Evolutionary conservation across 2,797 vertebrate genomes (phyloP).

Genomic region (Lutjanus argentimaculatus): DNA sequence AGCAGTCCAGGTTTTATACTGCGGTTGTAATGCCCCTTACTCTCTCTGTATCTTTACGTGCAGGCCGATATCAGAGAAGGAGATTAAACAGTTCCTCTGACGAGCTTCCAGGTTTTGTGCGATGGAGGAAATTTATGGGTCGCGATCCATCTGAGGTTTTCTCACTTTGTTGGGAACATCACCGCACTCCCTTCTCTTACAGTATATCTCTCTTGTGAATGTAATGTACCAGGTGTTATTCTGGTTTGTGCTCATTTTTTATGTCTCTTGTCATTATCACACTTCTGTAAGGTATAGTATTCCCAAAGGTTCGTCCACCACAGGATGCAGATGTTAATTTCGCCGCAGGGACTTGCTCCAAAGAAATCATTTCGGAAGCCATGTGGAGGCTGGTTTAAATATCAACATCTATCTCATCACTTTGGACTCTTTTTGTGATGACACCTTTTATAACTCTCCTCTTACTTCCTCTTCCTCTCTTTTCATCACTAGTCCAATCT

Average conservation of each 20-base stretch:
- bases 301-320: not conserved
- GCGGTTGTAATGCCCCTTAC: constrained; percentile 42
- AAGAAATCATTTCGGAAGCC: constrained; percentile 4
- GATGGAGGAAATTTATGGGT: constrained; percentile 52
- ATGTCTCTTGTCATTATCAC: not conserved
- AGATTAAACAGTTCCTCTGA: constrained; percentile 72
- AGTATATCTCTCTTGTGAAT: constrained; percentile 3
- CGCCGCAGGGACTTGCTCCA: not conserved
- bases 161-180: constrained; percentile 25
- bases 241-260: not conserved
- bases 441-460: constrained; percentile 39
- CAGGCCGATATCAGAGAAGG: constrained; percentile 55
- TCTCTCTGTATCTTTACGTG: constrained; percentile 42
- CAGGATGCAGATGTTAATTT: constrained; percentile 25
- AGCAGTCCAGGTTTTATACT: constrained; percentile 39
- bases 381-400: constrained; percentile 52
- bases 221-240: constrained; percentile 2
- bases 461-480: constrained; percentile 26
- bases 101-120: constrained; percentile 79
- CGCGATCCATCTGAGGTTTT: constrained; percentile 39
- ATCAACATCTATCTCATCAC: constrained; percentile 38
- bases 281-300: not conserved
- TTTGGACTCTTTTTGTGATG: constrained; percentile 22
- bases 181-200: constrained; percentile 5
- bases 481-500: constrained; percentile 33